Conservation (phyloP, 2,888 invertebrate species). For the Carpatolechia fugitivella region DNA sequence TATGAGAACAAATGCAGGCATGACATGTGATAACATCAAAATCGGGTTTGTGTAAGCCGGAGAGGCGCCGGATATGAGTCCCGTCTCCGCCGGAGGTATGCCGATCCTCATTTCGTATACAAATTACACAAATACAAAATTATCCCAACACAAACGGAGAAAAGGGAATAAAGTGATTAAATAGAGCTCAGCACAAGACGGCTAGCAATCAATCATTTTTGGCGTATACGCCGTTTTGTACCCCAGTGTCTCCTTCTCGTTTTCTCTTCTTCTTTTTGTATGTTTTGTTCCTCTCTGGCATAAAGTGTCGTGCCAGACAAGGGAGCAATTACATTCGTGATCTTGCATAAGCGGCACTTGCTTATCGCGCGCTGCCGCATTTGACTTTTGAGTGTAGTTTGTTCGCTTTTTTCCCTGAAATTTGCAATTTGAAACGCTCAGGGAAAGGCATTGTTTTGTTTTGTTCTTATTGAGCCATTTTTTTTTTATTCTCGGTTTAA, state of each 20-base stretch:
- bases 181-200: constrained; percentile 79
- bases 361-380: constrained; percentile 76
- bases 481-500: constrained; percentile 2
- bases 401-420: constrained; percentile 70
- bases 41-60: constrained; percentile 51
- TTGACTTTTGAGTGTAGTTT: constrained; percentile 73
- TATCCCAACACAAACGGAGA: constrained; percentile 78
- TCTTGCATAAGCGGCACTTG: constrained; percentile 80
- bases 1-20: constrained; percentile 44
- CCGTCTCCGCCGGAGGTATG: constrained; percentile 56
- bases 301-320: constrained; percentile 78
- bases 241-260: constrained; percentile 51
- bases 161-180: constrained; percentile 81
- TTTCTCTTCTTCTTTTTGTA: constrained; percentile 38
- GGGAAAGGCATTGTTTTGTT: constrained; percentile 43
- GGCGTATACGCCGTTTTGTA: constrained; percentile 74
- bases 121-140: constrained; percentile 79
- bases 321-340: constrained; percentile 81
- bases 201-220: constrained; percentile 79
- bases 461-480: constrained; percentile 11
- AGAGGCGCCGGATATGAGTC: constrained; percentile 66
- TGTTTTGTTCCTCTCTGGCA: constrained; percentile 64
- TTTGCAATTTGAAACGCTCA: constrained; percentile 75
- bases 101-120: constrained; percentile 73
- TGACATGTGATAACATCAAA: constrained; percentile 65